Conservation (phyloP, 2,888 invertebrate species). For the Brachycybe producta region DNA sequence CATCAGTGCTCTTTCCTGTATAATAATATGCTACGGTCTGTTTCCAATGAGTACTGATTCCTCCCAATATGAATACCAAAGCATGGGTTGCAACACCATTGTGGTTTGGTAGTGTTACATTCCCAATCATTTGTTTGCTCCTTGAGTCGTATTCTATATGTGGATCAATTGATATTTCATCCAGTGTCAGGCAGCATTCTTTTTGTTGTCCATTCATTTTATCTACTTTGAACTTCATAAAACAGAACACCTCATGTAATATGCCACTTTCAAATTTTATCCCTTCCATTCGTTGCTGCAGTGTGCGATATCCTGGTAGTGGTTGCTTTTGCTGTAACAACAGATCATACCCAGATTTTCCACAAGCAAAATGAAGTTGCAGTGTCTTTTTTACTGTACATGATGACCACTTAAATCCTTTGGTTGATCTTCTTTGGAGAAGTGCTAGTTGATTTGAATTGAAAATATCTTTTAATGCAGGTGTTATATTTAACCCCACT, state of each 20-base stretch:
- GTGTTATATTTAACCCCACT: too few species aligned
- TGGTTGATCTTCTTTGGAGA: too few species aligned
- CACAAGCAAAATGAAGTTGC: not conserved
- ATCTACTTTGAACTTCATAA: not conserved
- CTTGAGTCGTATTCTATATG: not conserved
- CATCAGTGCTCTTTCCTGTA: not conserved
- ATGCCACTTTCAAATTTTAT: not conserved
- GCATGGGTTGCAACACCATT: not conserved
- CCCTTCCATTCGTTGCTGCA: not conserved
- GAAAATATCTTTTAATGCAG: too few species aligned
- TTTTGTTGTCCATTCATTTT: not conserved
- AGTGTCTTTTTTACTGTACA: not conserved
- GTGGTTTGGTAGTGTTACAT: not conserved
- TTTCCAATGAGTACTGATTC: slow-evolving; percentile 5
- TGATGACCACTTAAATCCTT: not conserved
- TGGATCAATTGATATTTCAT: not conserved
- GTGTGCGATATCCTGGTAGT: not conserved
- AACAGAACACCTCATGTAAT: not conserved
- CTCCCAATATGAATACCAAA: slow-evolving; percentile 1
- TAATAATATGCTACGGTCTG: slow-evolving; percentile 12
- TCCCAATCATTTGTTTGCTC: not conserved
- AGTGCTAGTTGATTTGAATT: too few species aligned
- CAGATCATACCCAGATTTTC: slow-evolving; percentile 1
- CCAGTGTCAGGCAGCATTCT: not conserved
- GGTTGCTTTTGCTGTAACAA: not conserved